A percentile compares a stretch with the other conserved stretches of the same genome.
Conservation (phyloP, 1,140 invertebrate species). For the Gryon sp. region DNA sequence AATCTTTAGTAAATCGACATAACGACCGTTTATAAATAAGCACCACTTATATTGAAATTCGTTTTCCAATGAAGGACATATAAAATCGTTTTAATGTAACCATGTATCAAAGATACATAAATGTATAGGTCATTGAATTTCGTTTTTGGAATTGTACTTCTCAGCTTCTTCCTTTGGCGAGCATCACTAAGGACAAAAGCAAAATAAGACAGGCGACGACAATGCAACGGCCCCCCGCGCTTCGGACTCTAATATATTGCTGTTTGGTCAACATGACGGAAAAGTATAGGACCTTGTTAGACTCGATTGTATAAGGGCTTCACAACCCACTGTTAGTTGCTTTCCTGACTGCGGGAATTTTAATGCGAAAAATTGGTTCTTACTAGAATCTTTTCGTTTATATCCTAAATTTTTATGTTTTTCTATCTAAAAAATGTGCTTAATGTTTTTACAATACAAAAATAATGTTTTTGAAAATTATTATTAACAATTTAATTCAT, state of each 20-base stretch:
- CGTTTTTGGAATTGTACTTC: neutral
- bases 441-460: too few relatives aligned
- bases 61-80: too few relatives aligned
- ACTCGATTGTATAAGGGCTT: slow-evolving; percentile 77
- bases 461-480: too few relatives aligned
- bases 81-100: too few relatives aligned
- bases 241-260: slow-evolving; percentile 78
- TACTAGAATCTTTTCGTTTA: slow-evolving; percentile 38
- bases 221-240: slow-evolving; percentile 77
- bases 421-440: too few relatives aligned
- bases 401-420: too few relatives aligned
- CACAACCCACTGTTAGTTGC: slow-evolving; percentile 49
- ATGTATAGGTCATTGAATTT: slow-evolving; percentile 2
- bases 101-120: too few relatives aligned
- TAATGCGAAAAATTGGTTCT: slow-evolving; percentile 78
- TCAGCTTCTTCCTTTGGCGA: slow-evolving; percentile 25
- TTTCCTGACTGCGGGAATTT: slow-evolving; percentile 76
- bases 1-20: too few relatives aligned
- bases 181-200: slow-evolving; percentile 64
- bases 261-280: slow-evolving; percentile 70
- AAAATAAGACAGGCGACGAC: slow-evolving; percentile 73
- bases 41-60: too few relatives aligned
- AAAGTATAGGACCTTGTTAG: slow-evolving; percentile 79
- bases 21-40: too few relatives aligned
- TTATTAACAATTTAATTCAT: too few relatives aligned